phyloP scores from a whole-genome alignment of 2,888 invertebrate genomes.

The Adela reaumurella region DNA sequence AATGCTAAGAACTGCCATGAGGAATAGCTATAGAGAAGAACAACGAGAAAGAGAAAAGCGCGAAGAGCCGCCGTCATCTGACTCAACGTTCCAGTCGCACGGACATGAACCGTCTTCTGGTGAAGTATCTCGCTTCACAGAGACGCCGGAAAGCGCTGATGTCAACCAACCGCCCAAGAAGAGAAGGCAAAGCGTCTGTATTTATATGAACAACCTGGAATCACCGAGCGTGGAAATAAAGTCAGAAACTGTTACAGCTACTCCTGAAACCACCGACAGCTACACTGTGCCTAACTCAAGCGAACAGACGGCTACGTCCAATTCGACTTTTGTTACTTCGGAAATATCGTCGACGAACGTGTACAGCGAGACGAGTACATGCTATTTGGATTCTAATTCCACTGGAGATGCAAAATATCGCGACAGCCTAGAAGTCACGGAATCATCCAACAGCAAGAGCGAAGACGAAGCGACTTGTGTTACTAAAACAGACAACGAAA shows the following conservation, averaged over 20 bases:
- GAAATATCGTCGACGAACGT: background rate
- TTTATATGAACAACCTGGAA: slow-evolving; percentile 13
- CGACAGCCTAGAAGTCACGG: background rate
- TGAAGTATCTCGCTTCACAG: background rate
- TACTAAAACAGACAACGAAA: too few species aligned
- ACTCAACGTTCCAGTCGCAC: slow-evolving; percentile 19
- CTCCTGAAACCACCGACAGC: background rate
- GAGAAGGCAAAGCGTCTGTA: slow-evolving; percentile 14
- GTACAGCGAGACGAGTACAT: slow-evolving; percentile 1
- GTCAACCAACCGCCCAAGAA: slow-evolving; percentile 4
- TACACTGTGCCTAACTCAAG: background rate
- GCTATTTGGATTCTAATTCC: background rate
- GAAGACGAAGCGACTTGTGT: too few species aligned
- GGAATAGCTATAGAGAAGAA: slow-evolving; percentile 20
- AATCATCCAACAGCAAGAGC: background rate
- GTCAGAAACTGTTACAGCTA: slow-evolving; percentile 6
- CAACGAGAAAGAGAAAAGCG: slow-evolving; percentile 3
- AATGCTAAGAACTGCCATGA: slow-evolving; percentile 22
- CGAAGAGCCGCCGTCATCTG: slow-evolving; percentile 10
- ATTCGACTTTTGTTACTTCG: slow-evolving; percentile 3
- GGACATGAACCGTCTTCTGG: background rate
- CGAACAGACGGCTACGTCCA: slow-evolving; percentile 4
- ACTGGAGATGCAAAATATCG: background rate
- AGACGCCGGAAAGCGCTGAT: slow-evolving; percentile 1
- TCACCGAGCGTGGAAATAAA: slow-evolving; percentile 10